These are phyloP conservation scores for Prietella phreatophila DNA, from an alignment of 2,113 vertebrate genomes.

Conservation along the genomic window DNA sequence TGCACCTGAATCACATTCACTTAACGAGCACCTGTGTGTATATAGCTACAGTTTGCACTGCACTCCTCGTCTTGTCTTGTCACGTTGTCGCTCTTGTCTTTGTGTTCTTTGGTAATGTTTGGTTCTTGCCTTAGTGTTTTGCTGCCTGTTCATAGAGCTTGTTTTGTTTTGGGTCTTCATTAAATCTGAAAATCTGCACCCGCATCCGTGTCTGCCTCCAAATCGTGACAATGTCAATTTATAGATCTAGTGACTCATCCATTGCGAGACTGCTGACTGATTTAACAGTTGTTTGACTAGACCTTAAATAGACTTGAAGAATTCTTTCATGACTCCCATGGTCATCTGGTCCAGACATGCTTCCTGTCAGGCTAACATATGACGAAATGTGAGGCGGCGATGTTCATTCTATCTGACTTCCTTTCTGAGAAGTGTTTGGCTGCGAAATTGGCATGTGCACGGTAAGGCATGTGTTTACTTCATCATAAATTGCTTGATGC, in stretches of 20 bases:
- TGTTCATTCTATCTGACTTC: neutral
- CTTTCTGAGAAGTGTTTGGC: neutral
- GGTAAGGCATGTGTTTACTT: neutral
- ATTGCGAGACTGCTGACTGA: neutral
- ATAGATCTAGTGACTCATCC: neutral
- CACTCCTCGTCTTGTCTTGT: too few relatives aligned
- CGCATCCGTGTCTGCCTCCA: too few relatives aligned
- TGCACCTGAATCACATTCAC: too few relatives aligned
- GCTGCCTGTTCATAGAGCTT: too few relatives aligned
- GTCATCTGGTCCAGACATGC: neutral
- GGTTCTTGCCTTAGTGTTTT: too few relatives aligned
- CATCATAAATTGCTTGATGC: neutral
- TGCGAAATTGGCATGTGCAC: neutral
- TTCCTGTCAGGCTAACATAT: neutral
- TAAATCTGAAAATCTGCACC: too few relatives aligned
- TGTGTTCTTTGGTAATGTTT: too few relatives aligned
- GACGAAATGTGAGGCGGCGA: neutral
- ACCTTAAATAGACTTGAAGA: slow-evolving; percentile 6
- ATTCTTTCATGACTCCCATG: neutral
- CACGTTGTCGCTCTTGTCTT: too few relatives aligned
- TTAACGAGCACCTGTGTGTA: too few relatives aligned
- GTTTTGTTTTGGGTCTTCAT: too few relatives aligned
- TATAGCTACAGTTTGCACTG: too few relatives aligned
- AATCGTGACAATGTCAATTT: too few relatives aligned
- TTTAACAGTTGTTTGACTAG: neutral